Conservation (phyloP, 2,888 invertebrate species). For the Agonopterix arenella region DNA sequence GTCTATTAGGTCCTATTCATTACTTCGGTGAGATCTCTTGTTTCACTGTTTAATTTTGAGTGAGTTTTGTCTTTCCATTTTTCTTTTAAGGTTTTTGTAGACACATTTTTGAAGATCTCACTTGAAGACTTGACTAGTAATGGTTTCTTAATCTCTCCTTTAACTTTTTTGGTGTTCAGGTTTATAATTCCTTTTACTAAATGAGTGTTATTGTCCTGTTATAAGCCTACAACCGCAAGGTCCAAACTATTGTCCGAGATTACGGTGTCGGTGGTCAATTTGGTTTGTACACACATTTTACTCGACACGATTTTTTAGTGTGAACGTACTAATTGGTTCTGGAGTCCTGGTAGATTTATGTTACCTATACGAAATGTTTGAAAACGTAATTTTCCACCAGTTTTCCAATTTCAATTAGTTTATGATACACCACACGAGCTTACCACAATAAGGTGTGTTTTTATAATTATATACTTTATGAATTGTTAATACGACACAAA, state of each 20-base stretch:
- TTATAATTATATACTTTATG: neutral
- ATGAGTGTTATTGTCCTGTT: conserved; percentile 58
- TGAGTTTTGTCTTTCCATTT: neutral
- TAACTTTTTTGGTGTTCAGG: conserved; percentile 27
- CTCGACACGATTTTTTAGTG: conserved; percentile 22
- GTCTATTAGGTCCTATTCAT: conserved; percentile 28
- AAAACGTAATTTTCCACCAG: too few species aligned
- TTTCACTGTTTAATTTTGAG: too few species aligned
- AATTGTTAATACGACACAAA: conserved; percentile 4
- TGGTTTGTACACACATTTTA: conserved; percentile 65
- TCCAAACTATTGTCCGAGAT: conserved; percentile 71
- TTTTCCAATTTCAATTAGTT: too few species aligned
- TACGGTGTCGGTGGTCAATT: conserved; percentile 73
- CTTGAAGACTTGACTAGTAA: conserved; percentile 17
- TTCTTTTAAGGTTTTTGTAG: neutral
- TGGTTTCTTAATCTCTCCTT: conserved; percentile 17
- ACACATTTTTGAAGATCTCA: conserved; percentile 18
- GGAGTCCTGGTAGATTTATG: conserved; percentile 28
- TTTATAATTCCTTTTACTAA: conserved; percentile 40
- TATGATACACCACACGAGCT: too few species aligned
- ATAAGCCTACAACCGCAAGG: conserved; percentile 66
- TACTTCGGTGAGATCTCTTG: conserved; percentile 18
- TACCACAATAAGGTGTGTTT: too few species aligned
- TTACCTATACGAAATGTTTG: too few species aligned
- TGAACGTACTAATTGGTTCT: conserved; percentile 34